These are phyloP conservation scores for Drosophila imparisetae DNA, from an alignment of 2,888 invertebrate genomes.

Conservation along the genomic window DNA sequence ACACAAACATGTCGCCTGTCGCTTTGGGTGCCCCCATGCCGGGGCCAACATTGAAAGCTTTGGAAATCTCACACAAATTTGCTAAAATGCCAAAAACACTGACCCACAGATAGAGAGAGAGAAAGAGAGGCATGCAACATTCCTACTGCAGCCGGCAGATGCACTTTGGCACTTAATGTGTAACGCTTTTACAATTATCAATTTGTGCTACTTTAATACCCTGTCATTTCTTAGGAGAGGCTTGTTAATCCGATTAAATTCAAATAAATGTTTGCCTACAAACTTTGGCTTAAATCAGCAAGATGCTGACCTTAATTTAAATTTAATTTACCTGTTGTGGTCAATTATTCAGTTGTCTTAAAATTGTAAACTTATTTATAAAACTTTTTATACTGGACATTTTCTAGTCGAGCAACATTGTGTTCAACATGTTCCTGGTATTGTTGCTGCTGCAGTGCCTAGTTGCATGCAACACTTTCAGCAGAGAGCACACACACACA, in stretches of 20 bases:
- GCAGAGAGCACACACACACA: constrained; percentile 23
- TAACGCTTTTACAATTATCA: constrained; percentile 41
- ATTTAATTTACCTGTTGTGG: not conserved
- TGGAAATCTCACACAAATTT: constrained; percentile 60
- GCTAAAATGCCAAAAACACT: constrained; percentile 62
- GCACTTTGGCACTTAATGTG: constrained; percentile 68
- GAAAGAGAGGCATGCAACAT: constrained; percentile 23
- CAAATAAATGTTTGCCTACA: no score
- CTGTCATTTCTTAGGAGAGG: constrained; percentile 1
- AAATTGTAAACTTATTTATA: not conserved
- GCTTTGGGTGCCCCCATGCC: constrained; percentile 8
- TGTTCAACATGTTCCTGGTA: not conserved
- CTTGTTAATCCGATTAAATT: not conserved
- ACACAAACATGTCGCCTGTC: constrained; percentile 26
- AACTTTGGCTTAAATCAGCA: no score
- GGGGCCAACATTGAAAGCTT: constrained; percentile 22
- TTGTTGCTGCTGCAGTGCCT: constrained; percentile 26
- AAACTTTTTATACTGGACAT: not conserved
- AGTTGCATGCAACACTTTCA: constrained; percentile 54
- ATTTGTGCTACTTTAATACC: constrained; percentile 33
- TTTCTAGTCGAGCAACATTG: not conserved
- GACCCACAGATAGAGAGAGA: not conserved
- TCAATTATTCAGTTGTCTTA: not conserved
- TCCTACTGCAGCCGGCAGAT: constrained; percentile 15
- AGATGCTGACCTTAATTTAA: not conserved